Conservation (phyloP, 2,797 vertebrate species). For the Oreonectes daqikongensis region DNA sequence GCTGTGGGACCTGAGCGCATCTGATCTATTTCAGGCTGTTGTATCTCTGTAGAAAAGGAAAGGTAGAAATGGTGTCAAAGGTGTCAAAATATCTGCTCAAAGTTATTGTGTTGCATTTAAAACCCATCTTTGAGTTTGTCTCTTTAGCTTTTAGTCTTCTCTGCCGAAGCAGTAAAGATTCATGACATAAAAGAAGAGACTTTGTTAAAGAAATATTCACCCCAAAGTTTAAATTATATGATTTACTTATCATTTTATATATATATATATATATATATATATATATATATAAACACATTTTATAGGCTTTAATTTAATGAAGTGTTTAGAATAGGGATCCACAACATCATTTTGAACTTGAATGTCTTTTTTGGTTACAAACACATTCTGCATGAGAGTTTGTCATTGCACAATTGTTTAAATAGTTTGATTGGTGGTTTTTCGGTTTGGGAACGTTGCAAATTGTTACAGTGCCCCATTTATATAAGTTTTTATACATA, state of each 20-base stretch:
- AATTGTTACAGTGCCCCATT: not conserved
- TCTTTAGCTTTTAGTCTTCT: conserved; percentile 24
- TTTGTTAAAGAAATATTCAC: not conserved
- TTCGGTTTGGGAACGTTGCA: not conserved
- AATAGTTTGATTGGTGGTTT: not conserved
- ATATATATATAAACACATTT: no score
- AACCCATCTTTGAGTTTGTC: not conserved
- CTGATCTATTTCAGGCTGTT: conserved; percentile 30
- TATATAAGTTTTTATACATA: not conserved
- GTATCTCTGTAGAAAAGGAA: conserved; percentile 3
- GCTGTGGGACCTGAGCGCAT: conserved; percentile 13
- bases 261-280: no score
- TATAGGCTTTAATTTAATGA: no score
- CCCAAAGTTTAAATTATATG: not conserved
- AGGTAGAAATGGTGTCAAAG: conserved; percentile 25
- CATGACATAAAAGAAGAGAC: no score
- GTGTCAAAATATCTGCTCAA: conserved; percentile 18
- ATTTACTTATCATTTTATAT: no score
- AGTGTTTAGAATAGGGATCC: not conserved
- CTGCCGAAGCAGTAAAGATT: conserved; percentile 5
- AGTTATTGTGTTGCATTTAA: not conserved
- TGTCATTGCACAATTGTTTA: not conserved
- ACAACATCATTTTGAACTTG: not conserved
- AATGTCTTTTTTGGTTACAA: not conserved
- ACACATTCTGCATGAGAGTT: not conserved